Percentiles rank a stretch among this genome's conserved stretches.
phyloP scores from a whole-genome alignment of 2,888 invertebrate genomes.

The Meteorus colon region DNA sequence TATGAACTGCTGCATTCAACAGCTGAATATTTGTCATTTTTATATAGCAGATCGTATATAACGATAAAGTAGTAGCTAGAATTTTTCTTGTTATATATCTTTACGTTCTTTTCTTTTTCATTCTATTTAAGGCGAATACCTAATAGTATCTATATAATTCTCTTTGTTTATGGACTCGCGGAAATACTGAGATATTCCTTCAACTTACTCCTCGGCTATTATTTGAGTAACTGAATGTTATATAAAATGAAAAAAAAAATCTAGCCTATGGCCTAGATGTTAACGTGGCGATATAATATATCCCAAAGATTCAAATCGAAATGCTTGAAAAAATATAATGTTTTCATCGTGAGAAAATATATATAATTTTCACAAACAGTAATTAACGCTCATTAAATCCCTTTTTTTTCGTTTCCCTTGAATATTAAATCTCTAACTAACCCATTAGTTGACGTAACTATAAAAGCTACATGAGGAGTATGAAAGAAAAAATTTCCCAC shows the following conservation, averaged over 20 bases:
- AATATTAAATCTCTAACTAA: constrained; percentile 11
- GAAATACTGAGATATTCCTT: constrained; percentile 1
- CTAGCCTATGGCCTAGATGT: background rate
- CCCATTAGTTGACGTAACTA: constrained; percentile 33
- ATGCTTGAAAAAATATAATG: background rate
- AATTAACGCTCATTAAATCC: constrained; percentile 9
- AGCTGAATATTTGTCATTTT: constrained; percentile 4
- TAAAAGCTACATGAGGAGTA: constrained; percentile 39
- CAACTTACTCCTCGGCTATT: background rate
- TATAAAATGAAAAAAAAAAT: background rate
- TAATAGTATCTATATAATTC: background rate
- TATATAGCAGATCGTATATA: background rate
- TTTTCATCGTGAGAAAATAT: constrained; percentile 1
- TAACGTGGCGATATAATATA: background rate
- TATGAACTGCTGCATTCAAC: background rate
- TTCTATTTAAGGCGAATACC: background rate
- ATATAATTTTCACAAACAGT: background rate
- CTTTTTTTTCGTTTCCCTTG: constrained; percentile 12
- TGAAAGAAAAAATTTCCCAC: constrained; percentile 49
- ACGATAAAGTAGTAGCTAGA: background rate
- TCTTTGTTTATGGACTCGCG: background rate
- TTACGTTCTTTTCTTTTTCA: background rate
- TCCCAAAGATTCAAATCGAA: constrained; percentile 8
- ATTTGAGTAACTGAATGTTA: background rate
- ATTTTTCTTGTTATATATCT: background rate